Percentiles rank a stretch among this genome's conserved stretches.
Conservation (phyloP, 2,113 vertebrate genomes). For the Vulpes ferrilata region DNA sequence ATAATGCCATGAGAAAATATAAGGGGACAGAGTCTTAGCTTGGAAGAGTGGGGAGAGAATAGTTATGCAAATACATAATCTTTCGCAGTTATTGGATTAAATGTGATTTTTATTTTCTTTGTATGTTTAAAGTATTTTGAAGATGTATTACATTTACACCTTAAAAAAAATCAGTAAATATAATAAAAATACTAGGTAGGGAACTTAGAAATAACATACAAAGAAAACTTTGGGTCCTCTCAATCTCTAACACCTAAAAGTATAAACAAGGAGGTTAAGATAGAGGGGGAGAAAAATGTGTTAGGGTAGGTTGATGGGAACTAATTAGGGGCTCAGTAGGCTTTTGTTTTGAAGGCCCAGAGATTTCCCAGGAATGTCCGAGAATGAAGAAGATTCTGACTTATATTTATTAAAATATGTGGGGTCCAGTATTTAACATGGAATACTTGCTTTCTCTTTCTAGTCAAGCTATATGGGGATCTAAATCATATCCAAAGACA, state of each 20-base stretch:
- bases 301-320: neutral
- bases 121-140: neutral
- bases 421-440: neutral
- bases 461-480: neutral
- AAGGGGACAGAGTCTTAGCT: neutral
- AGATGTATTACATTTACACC: neutral
- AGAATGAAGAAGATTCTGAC: neutral
- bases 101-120: constrained; percentile 16
- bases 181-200: neutral
- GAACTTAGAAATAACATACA: neutral
- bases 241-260: neutral
- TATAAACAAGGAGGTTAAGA: neutral
- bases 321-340: neutral
- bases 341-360: neutral
- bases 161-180: constrained; percentile 18
- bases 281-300: neutral
- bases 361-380: neutral
- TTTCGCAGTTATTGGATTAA: neutral
- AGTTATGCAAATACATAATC: neutral
- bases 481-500: neutral
- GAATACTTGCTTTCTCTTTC: neutral
- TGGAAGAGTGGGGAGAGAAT: neutral
- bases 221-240: neutral
- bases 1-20: constrained; percentile 20
- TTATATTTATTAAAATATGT: neutral